Conservation (phyloP, 2,113 vertebrate genomes). For the Gambusia affinis region DNA sequence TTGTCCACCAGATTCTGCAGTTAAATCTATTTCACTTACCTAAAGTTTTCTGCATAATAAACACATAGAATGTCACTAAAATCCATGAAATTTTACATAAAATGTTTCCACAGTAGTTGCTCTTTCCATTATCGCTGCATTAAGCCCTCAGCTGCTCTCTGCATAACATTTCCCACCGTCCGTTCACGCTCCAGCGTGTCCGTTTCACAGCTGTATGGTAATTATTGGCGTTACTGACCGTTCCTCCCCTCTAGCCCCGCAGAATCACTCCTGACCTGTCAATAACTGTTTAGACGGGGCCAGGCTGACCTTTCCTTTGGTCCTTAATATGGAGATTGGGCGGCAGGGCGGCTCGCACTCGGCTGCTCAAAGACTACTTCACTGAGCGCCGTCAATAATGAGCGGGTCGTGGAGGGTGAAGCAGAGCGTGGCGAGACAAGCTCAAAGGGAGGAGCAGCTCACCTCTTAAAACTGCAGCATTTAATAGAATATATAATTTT, state of each 20-base stretch:
- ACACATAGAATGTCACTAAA: not conserved
- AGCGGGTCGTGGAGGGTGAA: constrained; percentile 19
- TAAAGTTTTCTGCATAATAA: not conserved
- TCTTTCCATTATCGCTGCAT: constrained; percentile 1
- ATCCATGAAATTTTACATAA: not conserved
- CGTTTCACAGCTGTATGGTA: constrained; percentile 34
- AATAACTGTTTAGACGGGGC: constrained; percentile 50
- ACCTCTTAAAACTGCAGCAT: not conserved
- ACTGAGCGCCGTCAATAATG: constrained; percentile 36
- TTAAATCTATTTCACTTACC: too few species aligned
- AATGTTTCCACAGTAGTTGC: not conserved
- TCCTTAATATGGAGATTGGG: constrained; percentile 63
- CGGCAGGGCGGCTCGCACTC: constrained; percentile 22
- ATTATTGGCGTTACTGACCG: constrained; percentile 53
- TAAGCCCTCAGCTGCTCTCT: constrained; percentile 11
- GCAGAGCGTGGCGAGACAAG: constrained; percentile 20
- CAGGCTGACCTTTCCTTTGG: constrained; percentile 58
- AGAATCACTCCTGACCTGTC: constrained; percentile 41
- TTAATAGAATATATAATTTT: too few species aligned
- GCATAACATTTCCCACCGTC: constrained; percentile 22
- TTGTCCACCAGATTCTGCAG: not conserved
- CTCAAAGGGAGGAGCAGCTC: constrained; percentile 12
- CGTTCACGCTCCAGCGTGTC: constrained; percentile 51
- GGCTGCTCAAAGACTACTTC: constrained; percentile 22
- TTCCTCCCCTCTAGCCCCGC: constrained; percentile 20